These are phyloP conservation scores for Scolanthus callimorphus DNA, from an alignment of 92 coral and sea anemone genomes.

Conservation along the genomic window DNA sequence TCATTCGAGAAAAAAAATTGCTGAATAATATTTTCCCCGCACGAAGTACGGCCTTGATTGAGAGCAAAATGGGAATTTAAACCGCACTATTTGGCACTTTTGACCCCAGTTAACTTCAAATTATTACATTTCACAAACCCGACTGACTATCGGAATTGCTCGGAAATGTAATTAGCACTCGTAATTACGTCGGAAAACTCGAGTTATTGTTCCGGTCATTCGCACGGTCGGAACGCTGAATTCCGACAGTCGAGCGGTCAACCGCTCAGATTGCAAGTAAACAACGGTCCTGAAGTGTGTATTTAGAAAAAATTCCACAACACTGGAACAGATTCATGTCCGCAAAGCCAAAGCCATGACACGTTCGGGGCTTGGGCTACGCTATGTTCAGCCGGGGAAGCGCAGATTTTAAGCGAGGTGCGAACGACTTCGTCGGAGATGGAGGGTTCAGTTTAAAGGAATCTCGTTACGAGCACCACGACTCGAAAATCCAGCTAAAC, in stretches of 20 bases:
- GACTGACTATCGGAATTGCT: no score
- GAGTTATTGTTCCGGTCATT: slow-evolving; percentile 13
- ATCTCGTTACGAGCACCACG: slow-evolving; percentile 25
- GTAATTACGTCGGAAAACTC: slow-evolving; percentile 22
- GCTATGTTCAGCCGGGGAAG: slow-evolving; percentile 33
- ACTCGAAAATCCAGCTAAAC: slow-evolving; percentile 19
- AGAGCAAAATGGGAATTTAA: no score
- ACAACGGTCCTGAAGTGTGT: not conserved
- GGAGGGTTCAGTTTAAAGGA: slow-evolving; percentile 23
- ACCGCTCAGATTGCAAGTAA: not conserved
- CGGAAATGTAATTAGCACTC: not conserved
- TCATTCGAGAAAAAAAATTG: no score
- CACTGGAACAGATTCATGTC: not conserved
- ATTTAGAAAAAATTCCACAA: slow-evolving; percentile 7
- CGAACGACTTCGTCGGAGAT: slow-evolving; percentile 22
- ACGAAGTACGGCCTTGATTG: no score
- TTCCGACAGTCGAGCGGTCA: slow-evolving; percentile 34
- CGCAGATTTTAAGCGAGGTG: slow-evolving; percentile 44
- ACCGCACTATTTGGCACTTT: no score
- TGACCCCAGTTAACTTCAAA: no score
- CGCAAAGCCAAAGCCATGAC: slow-evolving; percentile 24
- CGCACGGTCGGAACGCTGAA: slow-evolving; percentile 19
- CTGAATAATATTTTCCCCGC: no score
- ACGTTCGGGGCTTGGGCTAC: not conserved
- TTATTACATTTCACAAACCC: no score